Conservation (phyloP, 2,888 invertebrate species). For the Tipula vernalis region DNA sequence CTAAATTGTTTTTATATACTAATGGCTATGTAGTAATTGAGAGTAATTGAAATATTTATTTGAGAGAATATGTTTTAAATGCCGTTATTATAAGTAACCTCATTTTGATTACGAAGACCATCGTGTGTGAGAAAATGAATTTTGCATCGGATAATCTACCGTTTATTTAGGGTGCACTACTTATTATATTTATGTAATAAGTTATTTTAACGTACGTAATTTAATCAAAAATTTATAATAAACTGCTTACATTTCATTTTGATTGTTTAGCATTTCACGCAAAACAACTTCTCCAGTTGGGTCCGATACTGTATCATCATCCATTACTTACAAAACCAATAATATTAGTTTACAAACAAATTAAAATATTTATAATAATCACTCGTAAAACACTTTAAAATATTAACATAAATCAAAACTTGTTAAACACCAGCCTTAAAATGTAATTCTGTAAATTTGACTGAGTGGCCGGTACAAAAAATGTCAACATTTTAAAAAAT, state of each 20-base stretch:
- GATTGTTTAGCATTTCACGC: not conserved
- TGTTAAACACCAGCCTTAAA: not conserved
- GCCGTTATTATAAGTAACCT: not conserved
- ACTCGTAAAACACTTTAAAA: not conserved
- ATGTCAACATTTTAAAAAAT: not conserved
- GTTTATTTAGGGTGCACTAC: too few species aligned
- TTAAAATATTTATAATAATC: not conserved
- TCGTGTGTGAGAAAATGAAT: not conserved
- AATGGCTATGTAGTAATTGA: too few species aligned
- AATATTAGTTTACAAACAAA: not conserved
- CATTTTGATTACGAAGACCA: not conserved
- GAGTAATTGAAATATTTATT: too few species aligned
- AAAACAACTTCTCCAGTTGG: conserved; percentile 6
- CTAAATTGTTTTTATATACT: too few species aligned
- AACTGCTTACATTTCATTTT: not conserved
- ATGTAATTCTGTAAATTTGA: not conserved
- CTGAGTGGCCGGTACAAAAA: not conserved
- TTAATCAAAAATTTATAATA: too few species aligned
- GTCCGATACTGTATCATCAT: not conserved
- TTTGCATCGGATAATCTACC: too few species aligned
- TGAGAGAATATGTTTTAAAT: not conserved
- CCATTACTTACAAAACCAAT: not conserved
- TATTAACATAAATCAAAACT: not conserved
- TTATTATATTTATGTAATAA: too few species aligned
- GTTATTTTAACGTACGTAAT: too few species aligned